Conservation (phyloP, 2,888 invertebrate species). For the Perizoma affinitatum region DNA sequence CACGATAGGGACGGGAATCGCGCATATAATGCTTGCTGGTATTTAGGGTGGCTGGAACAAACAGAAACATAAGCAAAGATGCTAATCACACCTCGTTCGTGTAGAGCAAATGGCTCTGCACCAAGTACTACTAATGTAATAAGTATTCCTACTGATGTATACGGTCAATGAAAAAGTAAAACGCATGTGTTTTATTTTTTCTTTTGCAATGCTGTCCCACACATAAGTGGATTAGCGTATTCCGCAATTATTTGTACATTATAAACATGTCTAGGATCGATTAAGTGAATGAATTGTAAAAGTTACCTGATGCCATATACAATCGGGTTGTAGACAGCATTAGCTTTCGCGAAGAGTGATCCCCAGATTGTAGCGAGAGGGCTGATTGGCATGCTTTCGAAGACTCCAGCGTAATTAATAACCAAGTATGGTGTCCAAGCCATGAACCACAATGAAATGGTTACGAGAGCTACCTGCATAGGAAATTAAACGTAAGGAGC, state of each 20-base stretch:
- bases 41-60: slow-evolving; percentile 88
- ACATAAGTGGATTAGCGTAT: no score
- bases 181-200: no score
- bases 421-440: slow-evolving; percentile 96
- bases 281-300: not conserved
- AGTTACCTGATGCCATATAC: slow-evolving; percentile 94
- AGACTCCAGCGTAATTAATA: slow-evolving; percentile 92
- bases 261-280: no score
- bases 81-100: not conserved
- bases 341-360: slow-evolving; percentile 95
- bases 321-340: slow-evolving; percentile 95
- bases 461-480: slow-evolving; percentile 91
- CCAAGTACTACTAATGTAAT: no score
- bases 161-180: no score
- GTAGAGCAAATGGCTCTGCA: no score
- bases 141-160: no score
- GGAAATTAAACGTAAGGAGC: not conserved
- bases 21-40: slow-evolving; percentile 89
- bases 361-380: slow-evolving; percentile 95
- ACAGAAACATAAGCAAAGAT: not conserved
- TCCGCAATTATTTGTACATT: no score
- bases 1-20: slow-evolving; percentile 91
- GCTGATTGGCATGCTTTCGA: slow-evolving; percentile 88
- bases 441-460: slow-evolving; percentile 95
- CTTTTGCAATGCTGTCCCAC: no score